These are phyloP conservation scores for Myocastor coypus DNA, from an alignment of 2,113 vertebrate genomes.

Conservation along the genomic window DNA sequence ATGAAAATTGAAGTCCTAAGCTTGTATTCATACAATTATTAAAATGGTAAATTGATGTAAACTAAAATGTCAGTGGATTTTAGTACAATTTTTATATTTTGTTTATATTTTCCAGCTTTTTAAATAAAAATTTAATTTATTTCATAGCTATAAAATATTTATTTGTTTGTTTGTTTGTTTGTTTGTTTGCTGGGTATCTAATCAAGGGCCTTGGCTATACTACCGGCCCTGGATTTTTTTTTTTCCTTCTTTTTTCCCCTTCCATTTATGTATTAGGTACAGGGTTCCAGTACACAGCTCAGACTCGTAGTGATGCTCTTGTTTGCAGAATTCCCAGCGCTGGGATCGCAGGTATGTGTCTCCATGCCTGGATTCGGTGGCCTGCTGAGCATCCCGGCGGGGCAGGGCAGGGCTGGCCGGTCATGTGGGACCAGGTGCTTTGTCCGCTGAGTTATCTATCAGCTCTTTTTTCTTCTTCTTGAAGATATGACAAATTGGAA, in stretches of 20 bases:
- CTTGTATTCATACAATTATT: not conserved
- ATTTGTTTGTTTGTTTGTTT: not conserved
- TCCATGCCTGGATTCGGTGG: too few relatives aligned
- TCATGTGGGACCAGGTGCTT: too few relatives aligned
- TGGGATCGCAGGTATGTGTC: too few relatives aligned
- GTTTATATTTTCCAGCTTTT: not conserved
- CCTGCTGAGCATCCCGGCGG: too few relatives aligned
- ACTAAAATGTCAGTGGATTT: not conserved
- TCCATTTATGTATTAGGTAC: too few relatives aligned
- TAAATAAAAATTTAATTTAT: not conserved
- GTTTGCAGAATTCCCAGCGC: too few relatives aligned
- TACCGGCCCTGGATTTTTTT: not conserved
- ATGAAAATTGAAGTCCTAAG: slow-evolving; percentile 8
- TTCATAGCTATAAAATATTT: slow-evolving; percentile 15
- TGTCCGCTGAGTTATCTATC: too few relatives aligned
- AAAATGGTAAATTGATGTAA: slow-evolving; percentile 46
- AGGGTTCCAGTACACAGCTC: too few relatives aligned
- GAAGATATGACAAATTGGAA: slow-evolving; percentile 8
- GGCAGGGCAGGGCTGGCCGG: too few relatives aligned
- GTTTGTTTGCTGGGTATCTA: not conserved
- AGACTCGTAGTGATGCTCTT: too few relatives aligned
- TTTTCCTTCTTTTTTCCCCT: not conserved
- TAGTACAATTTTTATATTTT: slow-evolving; percentile 50
- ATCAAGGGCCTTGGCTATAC: not conserved
- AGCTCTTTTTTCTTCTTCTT: not conserved